Base-by-base conservation (phyloP, 2,888 invertebrate genomes). In the Drosophila acutilabella region DNA sequence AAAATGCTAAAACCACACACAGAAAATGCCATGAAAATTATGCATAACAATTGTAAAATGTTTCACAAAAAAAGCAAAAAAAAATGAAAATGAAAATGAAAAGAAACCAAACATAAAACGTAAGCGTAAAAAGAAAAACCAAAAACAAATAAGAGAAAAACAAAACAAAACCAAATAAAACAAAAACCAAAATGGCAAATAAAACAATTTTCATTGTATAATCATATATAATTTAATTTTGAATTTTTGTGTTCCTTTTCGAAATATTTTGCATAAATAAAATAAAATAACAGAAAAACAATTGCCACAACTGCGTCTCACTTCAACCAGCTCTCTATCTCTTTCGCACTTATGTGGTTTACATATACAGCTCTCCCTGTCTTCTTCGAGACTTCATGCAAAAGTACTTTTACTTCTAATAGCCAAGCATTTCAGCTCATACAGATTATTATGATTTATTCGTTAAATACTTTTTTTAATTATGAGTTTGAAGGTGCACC, bases 261-360 rank as follows among this genome's bases (percentile, higher is more conserved):
- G 90, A 90, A 91, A 90, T 90, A 91, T 90, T 90, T 90, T 91
- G 90, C 90, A 90, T 90, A 91, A 90, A 90, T 90, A 91, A 90
- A 90, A 88, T 88, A 89, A 87, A 89, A 88, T 83, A 84, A 78
- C 88, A 90, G 80, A 86, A 86, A 80, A 87, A 89, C 70, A 72
- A 48, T 44, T 50, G 13, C 36, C 42, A 26, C 30, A 58, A 45
- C 16, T 50, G 52, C 38, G 16, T 52, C 3, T 57, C 38, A 41
- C 8, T 16, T 10, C 38, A 20, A 50, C 4, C 8, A 8, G 14
- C 26, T 20, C n/a, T 38, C 20, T 41, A 10, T 40, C 10, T 57
- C 16, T 48, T 23, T 23, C 23, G 23, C 23, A 0, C 23, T 6
- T 4, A 18, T 18, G 20, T 4, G 0, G 6, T 23, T 6, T 26